Evolutionary conservation across 2,113 vertebrate species (phyloP).

Genomic region (Caranx melampygus): DNA sequence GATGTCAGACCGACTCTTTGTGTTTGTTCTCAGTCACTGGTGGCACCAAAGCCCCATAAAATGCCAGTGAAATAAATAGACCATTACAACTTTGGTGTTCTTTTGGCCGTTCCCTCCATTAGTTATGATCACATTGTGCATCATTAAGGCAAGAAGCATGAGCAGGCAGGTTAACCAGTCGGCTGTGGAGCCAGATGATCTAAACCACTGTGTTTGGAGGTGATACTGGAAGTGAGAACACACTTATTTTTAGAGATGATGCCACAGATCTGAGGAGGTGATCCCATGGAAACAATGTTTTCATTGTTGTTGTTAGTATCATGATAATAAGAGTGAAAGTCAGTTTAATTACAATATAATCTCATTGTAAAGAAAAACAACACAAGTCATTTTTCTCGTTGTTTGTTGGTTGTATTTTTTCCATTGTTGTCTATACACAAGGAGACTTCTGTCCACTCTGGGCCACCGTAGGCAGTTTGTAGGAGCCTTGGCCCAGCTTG

Average conservation of each 20-base stretch:
- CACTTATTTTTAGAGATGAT: background rate
- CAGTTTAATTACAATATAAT: too few species aligned
- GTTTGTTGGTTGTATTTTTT: background rate
- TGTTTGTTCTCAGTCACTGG: background rate
- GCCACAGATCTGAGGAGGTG: background rate
- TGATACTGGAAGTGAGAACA: background rate
- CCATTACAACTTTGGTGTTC: background rate
- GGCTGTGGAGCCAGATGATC: background rate
- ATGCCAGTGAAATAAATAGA: background rate
- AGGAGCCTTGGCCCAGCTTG: background rate
- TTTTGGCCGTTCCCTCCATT: background rate
- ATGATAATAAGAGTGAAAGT: background rate
- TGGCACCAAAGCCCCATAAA: conserved; percentile 6
- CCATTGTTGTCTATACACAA: background rate
- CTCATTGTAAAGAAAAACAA: too few species aligned
- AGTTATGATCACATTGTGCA: background rate
- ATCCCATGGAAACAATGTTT: too few species aligned
- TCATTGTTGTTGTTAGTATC: too few species aligned
- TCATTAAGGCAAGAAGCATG: background rate
- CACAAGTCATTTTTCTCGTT: too few species aligned
- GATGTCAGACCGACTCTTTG: background rate
- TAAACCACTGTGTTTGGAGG: background rate
- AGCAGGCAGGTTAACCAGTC: background rate
- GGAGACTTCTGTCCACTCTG: background rate
- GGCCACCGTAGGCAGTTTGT: background rate